phyloP scores from a whole-genome alignment of 1,140 invertebrate genomes.

The Drosophila aff. region DNA sequence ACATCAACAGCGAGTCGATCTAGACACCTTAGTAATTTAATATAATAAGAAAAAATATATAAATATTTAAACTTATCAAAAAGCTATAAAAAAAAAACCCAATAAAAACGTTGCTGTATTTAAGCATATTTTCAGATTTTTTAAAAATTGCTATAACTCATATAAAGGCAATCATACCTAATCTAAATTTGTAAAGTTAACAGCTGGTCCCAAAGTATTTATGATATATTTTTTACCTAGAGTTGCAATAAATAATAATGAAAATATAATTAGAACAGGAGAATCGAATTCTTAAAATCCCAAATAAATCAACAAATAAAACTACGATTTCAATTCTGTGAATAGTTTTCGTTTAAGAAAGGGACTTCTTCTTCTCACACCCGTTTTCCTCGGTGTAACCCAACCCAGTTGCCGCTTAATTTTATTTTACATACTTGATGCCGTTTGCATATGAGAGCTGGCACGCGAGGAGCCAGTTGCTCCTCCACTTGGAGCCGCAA shows the following conservation, averaged over 20 bases:
- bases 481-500: conserved; percentile 48
- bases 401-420: conserved; percentile 37
- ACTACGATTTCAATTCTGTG: neutral
- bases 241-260: neutral
- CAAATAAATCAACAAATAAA: neutral
- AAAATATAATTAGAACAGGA: neutral
- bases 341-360: neutral
- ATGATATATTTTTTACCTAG: neutral
- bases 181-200: neutral
- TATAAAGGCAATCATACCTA: neutral
- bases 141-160: neutral
- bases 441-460: conserved; percentile 60
- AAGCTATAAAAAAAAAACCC: neutral
- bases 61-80: neutral
- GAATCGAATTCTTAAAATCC: neutral
- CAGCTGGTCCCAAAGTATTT: too few species aligned
- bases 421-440: conserved; percentile 60
- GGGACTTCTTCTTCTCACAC: too few species aligned
- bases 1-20: neutral
- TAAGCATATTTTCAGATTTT: neutral
- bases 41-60: neutral
- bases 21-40: neutral
- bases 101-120: neutral
- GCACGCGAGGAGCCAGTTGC: conserved; percentile 52
- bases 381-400: neutral